Evolutionary conservation across 2,797 vertebrate species (phyloP).

Genomic region (Falco cherrug): DNA sequence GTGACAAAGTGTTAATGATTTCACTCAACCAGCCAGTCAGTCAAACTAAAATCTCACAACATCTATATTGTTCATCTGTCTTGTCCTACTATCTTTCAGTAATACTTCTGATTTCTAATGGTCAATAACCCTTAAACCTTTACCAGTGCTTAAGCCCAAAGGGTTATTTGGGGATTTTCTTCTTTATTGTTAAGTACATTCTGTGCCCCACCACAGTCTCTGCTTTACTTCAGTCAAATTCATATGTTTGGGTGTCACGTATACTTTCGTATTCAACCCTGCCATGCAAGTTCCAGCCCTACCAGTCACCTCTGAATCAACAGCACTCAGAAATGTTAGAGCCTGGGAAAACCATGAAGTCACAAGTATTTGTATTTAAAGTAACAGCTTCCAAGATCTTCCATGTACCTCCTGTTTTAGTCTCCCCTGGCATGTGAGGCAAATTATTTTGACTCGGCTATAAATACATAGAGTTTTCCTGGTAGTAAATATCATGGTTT

Average conservation of each 20-base stretch:
- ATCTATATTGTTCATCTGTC: background rate
- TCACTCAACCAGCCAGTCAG: background rate
- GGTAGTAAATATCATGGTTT: background rate
- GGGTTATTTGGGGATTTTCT: background rate
- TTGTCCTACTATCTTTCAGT: background rate
- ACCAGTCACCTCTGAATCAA: background rate
- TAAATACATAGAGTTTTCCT: background rate
- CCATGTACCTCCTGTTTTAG: background rate
- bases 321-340: background rate
- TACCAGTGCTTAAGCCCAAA: background rate
- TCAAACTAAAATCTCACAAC: background rate
- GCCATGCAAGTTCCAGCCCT: background rate
- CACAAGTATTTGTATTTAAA: background rate
- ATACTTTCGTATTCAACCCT: background rate
- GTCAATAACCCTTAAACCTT: background rate
- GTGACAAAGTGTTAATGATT: background rate
- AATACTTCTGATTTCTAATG: background rate
- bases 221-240: background rate
- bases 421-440: background rate
- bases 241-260: accelerated
- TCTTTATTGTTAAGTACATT: background rate
- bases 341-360: background rate
- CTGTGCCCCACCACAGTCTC: background rate
- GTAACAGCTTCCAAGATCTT: background rate
- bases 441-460: background rate